Conservation (phyloP, 2,797 vertebrate species). For the Acrocephalus scirpaceus region DNA sequence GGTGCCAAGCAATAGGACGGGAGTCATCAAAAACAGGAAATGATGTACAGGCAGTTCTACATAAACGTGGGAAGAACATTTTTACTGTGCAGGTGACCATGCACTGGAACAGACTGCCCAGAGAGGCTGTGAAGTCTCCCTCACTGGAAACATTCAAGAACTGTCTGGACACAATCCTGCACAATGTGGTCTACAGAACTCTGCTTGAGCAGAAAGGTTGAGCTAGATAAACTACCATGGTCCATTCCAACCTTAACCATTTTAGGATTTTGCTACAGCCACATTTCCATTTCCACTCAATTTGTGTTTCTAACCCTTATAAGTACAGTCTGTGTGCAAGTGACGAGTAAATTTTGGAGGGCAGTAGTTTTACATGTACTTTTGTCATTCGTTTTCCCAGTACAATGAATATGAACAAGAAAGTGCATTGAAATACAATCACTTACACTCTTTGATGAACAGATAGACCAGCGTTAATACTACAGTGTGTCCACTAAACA, state of each 20-base stretch:
- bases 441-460: slow-evolving; percentile 99
- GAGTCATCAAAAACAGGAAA: neutral
- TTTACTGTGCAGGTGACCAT: neutral
- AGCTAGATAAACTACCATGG: neutral
- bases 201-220: neutral
- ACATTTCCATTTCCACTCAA: neutral
- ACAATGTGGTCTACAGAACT: neutral
- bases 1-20: neutral
- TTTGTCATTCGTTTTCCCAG: neutral
- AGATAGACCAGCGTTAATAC: slow-evolving; percentile 93
- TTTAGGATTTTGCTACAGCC: neutral
- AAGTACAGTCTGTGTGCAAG: neutral
- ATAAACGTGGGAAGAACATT: neutral
- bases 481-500: slow-evolving; percentile 97
- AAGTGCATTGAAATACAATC: neutral
- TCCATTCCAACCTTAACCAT: too few relatives aligned
- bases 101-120: neutral
- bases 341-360: neutral
- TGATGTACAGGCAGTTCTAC: neutral
- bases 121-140: neutral
- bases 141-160: neutral
- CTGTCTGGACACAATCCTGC: neutral
- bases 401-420: neutral
- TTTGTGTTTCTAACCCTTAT: neutral
- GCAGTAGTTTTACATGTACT: neutral